phyloP scores from a whole-genome alignment of 1,140 invertebrate species.

The Macrotrachela quadricornifera region DNA sequence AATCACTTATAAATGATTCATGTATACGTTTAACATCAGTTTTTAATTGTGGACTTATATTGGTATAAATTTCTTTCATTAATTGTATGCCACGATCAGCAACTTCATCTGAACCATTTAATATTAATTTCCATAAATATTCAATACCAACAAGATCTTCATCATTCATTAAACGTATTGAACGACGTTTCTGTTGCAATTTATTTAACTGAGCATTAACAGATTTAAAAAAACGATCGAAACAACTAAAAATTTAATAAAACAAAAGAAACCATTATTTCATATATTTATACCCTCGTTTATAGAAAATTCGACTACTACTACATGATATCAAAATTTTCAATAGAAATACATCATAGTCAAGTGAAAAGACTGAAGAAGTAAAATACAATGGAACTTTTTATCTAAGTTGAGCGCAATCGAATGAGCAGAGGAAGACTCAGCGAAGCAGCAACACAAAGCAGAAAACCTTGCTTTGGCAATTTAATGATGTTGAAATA shows the following conservation, averaged over 20 bases:
- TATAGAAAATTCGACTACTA: too few species aligned
- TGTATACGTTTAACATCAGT: constrained; percentile 51
- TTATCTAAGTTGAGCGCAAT: too few species aligned
- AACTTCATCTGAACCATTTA: constrained; percentile 68
- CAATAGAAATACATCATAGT: too few species aligned
- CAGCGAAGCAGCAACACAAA: too few species aligned
- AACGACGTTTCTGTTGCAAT: constrained; percentile 58
- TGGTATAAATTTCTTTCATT: constrained; percentile 74
- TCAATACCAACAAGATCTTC: constrained; percentile 75
- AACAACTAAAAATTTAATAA: constrained; percentile 38
- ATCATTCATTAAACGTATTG: constrained; percentile 43
- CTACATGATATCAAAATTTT: too few species aligned
- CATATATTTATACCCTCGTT: too few species aligned
- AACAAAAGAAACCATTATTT: too few species aligned
- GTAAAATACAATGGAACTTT: too few species aligned
- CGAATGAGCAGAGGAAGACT: too few species aligned
- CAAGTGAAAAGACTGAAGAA: too few species aligned
- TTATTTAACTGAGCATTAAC: constrained; percentile 87
- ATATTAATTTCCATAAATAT: constrained; percentile 82
- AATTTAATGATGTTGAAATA: too few species aligned
- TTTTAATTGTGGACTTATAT: constrained; percentile 61
- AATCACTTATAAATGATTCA: constrained; percentile 70
- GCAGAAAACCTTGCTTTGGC: too few species aligned
- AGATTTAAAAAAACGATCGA: constrained; percentile 81
- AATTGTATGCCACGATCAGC: constrained; percentile 69